phyloP scores from a whole-genome alignment of 2,888 invertebrate genomes.

The Drosophila sordidula region DNA sequence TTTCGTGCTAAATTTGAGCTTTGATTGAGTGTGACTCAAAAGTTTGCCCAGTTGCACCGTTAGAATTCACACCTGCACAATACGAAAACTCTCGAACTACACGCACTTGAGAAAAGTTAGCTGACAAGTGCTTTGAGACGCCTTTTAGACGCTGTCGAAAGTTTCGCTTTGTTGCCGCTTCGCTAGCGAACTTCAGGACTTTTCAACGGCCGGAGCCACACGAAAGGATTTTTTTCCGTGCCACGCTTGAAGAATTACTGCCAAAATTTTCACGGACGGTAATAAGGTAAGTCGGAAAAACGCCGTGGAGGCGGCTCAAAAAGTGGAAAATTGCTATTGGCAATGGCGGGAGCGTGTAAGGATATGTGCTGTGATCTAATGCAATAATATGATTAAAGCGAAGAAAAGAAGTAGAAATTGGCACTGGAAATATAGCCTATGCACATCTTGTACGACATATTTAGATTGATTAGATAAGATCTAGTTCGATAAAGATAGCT shows the following conservation, averaged over 20 bases:
- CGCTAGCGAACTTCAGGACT: conserved; percentile 22
- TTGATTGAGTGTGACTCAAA: conserved; percentile 78
- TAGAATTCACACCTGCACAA: conserved; percentile 47
- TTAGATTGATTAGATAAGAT: neutral
- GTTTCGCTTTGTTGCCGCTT: conserved; percentile 54
- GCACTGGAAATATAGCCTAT: too few species aligned
- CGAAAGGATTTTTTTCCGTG: conserved; percentile 73
- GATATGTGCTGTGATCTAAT: neutral
- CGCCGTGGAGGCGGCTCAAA: neutral
- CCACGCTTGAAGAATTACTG: conserved; percentile 81
- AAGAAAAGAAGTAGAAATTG: neutral
- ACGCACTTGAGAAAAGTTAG: neutral
- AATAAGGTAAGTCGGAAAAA: conserved; percentile 83
- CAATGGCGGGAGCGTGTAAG: neutral
- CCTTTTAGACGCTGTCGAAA: conserved; percentile 59
- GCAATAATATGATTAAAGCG: neutral
- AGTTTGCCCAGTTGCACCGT: conserved; percentile 48
- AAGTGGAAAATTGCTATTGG: neutral
- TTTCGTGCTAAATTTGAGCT: conserved; percentile 81
- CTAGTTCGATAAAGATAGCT: neutral
- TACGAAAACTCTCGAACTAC: neutral
- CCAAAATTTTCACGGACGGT: conserved; percentile 86
- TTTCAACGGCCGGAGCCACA: conserved; percentile 23
- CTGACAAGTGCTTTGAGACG: conserved; percentile 47
- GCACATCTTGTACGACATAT: too few species aligned